Percentiles rank a stretch among this genome's conserved stretches.
These are phyloP conservation scores for Rhynchonycteris naso DNA, from an alignment of 2,797 vertebrate species.

Conservation along the genomic window DNA sequence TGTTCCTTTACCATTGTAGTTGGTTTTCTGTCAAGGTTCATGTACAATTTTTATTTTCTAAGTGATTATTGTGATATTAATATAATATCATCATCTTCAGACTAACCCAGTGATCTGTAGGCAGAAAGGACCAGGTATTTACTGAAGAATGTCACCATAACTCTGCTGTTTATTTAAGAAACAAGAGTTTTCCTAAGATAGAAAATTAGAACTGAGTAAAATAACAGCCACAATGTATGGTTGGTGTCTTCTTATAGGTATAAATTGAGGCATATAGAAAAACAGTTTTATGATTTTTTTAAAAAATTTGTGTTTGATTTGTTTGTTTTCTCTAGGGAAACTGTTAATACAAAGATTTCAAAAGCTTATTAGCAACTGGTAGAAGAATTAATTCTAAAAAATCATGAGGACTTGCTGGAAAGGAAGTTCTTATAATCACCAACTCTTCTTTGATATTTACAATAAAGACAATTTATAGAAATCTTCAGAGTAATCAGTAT, in stretches of 20 bases:
- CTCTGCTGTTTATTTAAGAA: not conserved
- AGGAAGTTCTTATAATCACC: not conserved
- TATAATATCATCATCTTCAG: not conserved
- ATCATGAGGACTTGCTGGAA: not conserved
- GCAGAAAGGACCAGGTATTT: not conserved
- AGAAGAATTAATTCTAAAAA: not conserved
- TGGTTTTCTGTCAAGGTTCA: not conserved
- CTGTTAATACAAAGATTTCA: not conserved
- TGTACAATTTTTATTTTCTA: not conserved
- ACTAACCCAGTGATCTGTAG: not conserved
- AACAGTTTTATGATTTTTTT: not conserved
- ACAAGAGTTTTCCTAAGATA: not conserved
- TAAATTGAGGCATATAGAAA: not conserved
- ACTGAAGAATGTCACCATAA: not conserved
- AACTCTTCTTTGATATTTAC: not conserved
- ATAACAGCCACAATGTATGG: accelerated
- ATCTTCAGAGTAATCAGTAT: not conserved
- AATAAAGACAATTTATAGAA: not conserved
- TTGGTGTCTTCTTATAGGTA: not conserved
- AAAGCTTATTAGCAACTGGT: not conserved
- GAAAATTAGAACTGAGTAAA: not conserved
- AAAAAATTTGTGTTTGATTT: not conserved
- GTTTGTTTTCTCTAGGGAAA: not conserved
- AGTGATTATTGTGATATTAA: not conserved
- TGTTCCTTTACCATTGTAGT: not conserved